phyloP scores from a whole-genome alignment of 1,140 invertebrate species.

The Panonychus citri region DNA sequence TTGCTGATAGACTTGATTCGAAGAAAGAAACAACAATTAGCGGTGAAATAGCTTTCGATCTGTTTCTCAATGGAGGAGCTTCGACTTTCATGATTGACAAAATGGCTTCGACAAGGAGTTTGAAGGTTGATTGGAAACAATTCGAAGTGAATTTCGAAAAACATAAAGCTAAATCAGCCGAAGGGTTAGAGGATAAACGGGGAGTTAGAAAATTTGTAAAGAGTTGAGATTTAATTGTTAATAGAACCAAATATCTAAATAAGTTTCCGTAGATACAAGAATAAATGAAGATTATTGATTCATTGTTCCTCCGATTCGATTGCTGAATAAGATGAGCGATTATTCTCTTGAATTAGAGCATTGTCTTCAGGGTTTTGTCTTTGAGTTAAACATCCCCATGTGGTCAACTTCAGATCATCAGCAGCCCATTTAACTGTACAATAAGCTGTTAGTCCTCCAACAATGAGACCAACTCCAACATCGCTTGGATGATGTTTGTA shows the following conservation, averaged over 20 bases:
- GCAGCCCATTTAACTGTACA: not conserved
- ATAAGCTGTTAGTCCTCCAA: slow-evolving; percentile 23
- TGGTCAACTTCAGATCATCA: not conserved
- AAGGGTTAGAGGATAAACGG: not conserved
- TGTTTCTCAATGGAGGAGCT: not conserved
- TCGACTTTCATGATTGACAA: not conserved
- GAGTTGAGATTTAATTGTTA: too few relatives aligned
- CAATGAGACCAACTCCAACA: slow-evolving; percentile 26
- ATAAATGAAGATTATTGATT: too few relatives aligned
- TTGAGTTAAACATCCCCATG: too few relatives aligned
- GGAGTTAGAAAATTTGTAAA: too few relatives aligned
- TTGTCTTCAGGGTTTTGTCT: not conserved
- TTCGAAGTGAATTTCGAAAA: not conserved
- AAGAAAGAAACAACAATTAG: not conserved
- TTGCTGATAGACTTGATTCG: not conserved
- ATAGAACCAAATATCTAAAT: too few relatives aligned
- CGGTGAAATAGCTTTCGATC: not conserved
- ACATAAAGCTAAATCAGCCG: not conserved
- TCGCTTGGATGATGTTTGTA: slow-evolving; percentile 33
- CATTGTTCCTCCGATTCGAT: too few relatives aligned
- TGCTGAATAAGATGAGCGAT: too few relatives aligned
- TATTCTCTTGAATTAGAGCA: not conserved
- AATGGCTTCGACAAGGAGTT: not conserved
- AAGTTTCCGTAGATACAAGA: too few relatives aligned
- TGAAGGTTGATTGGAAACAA: not conserved